phyloP scores from a whole-genome alignment of 1,140 invertebrate species.

The Drosophila ercepeae region DNA sequence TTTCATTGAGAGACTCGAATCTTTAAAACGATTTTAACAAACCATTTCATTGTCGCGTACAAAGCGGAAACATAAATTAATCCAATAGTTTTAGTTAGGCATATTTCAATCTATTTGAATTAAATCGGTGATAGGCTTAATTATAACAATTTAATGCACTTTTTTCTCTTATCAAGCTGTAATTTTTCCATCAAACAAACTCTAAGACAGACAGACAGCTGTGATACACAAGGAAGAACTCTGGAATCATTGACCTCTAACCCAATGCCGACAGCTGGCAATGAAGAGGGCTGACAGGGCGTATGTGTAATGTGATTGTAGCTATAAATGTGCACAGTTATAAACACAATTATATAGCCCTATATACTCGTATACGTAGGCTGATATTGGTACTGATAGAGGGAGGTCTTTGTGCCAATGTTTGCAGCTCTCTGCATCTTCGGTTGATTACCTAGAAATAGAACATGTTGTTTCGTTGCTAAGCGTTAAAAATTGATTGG shows the following conservation, averaged over 20 bases:
- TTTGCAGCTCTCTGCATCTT: conserved; percentile 52
- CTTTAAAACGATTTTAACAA: neutral
- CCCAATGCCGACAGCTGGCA: conserved; percentile 34
- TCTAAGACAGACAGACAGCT: neutral
- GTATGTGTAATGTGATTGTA: conserved; percentile 56
- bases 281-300: conserved; percentile 32
- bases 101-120: too few relatives aligned
- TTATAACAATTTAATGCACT: neutral
- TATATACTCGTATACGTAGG: neutral
- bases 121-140: conserved; percentile 5
- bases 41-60: neutral
- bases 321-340: conserved; percentile 44
- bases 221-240: neutral
- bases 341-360: conserved; percentile 36
- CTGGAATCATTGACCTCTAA: conserved; percentile 66
- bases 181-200: neutral
- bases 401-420: conserved; percentile 43
- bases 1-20: conserved; percentile 1
- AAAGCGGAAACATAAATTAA: conserved; percentile 22
- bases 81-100: too few relatives aligned
- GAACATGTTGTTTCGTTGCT: neutral
- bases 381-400: conserved; percentile 33
- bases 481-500: conserved; percentile 1
- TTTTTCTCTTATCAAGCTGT: neutral
- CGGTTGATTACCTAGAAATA: conserved; percentile 7